Conservation (phyloP, 1,140 invertebrate species). For the Campoletis sonorensis region DNA sequence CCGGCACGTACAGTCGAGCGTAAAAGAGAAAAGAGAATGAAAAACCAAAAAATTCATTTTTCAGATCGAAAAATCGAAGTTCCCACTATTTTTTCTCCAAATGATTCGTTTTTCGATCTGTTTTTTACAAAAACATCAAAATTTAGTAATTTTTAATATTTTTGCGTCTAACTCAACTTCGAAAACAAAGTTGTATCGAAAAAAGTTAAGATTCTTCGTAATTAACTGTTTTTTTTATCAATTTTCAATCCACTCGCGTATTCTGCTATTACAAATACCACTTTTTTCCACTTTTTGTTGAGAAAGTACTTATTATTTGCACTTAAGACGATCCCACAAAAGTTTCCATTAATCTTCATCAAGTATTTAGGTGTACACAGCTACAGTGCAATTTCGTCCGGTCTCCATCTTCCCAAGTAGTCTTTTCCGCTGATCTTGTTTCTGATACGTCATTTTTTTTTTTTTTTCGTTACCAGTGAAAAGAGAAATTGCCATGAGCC, state of each 20-base stretch:
- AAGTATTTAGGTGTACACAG: slow-evolving; percentile 9
- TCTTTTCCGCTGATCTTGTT: slow-evolving; percentile 11
- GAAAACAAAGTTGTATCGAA: no score
- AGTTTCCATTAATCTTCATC: slow-evolving; percentile 38
- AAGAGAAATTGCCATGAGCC: not conserved
- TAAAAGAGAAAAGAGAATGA: not conserved
- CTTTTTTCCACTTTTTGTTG: no score
- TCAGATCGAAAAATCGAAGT: no score
- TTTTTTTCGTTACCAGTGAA: not conserved
- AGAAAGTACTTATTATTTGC: no score
- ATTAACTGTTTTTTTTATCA: no score
- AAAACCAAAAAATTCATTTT: not conserved
- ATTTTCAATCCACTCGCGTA: not conserved
- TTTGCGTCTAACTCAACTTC: no score
- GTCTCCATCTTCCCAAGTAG: not conserved
- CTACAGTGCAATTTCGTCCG: slow-evolving; percentile 5
- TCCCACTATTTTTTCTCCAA: no score
- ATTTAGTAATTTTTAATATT: no score
- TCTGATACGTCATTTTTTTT: not conserved
- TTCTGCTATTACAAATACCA: not conserved
- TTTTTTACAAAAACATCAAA: no score
- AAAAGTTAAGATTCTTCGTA: no score
- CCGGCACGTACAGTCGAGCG: not conserved
- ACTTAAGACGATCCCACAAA: not conserved
- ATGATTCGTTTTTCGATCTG: no score